Evolutionary conservation across 1,140 invertebrate species (phyloP), one percentile per base, ranked within the genome.

Genomic region (Aphelinus atriplicis): DNA sequence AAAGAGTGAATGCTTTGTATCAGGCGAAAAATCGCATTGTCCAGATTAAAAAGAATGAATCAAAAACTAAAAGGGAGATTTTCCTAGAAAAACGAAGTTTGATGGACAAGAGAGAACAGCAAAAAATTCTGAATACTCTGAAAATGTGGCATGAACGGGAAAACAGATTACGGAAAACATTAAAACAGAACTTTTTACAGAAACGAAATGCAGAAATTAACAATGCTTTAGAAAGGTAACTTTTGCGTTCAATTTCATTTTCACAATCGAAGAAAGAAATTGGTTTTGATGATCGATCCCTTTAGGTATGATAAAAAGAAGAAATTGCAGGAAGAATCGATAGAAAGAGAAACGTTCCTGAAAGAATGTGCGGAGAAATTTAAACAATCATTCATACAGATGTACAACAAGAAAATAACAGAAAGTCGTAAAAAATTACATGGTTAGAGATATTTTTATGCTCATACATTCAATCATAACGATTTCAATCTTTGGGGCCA

Each of bases 241-340:
- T 56, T 68, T 57, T 61, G 75, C 71, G 42, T 46, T 48, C 45
- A 6, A 43, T 46, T 57, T 75, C 46, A 55, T 50, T 51, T 71
- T 75, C 6, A 6, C 51, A 53, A 53, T 53, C 9, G 9, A 4
- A 53, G 9, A 53, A 53, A 53, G 4, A 53, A 6, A 53, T 53
- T 53, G 9, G 4, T 53, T 4, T 53, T 26, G 26, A 26, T 26
- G 26, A 53, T 53, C 51, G 9, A 53, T 6, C 9, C 51, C 51
- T 53, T 60, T 43, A 84, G 84, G 61, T 85, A 81, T 80, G 55
- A 75, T 61, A 60, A 74, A 26, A 82, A 76, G 47, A 71, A 78
- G 4, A 50, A 77, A 26, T 77, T 79, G n/a, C 82, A 85, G 57
- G 64, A 78, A 67, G 64, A 76, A 10, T 51, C 82, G 65, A 81